Evolutionary conservation across 1,140 invertebrate genomes (phyloP), one percentile per base, ranked within the genome.

Genomic region (Drosophila leontia): DNA sequence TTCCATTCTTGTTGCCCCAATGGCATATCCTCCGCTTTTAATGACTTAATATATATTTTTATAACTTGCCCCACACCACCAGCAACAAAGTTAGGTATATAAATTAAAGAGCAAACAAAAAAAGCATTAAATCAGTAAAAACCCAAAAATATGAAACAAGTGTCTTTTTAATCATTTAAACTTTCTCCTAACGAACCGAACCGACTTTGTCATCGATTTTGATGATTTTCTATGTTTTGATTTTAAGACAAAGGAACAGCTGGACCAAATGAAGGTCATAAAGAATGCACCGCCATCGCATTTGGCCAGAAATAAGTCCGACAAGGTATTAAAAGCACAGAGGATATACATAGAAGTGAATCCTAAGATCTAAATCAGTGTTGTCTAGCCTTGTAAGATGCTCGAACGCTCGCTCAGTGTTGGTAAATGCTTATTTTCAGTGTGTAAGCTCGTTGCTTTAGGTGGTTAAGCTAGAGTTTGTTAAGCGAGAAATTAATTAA

Each of bases 241-340:
- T 50, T 78, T 59, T 32, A 82, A 92, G 91, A 92, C 84, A 47
- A 92, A 92, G 91, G 92, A 95, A 74, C 97, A 97, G 94, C 95
- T 97, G 93, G 95, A 95, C 91, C 94, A 96, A 87, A 95, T 97
- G 94, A 94, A 96, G 92, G 94, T 95, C 82, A 94, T 97, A 68
- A 95, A 96, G 92, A 95, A 96, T 94, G 96, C 96, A 57, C 96
- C 96, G 78, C 96, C 97, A 26, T 97, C 96, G 82, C 95, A 97
- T 94, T 93, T 96, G 92, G 95, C 95, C 93, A 97, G 96, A 95
- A 97, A 95, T 85, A 97, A 96, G 93, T 97, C 97, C 8, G 96
- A 96, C 86, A 97, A 98, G 97, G 97, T 97, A 94, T 94, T 93
- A 42, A 23, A 60, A 67, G n/a, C 50, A 39, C 26, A 39, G 42